Evolutionary conservation across 2,888 invertebrate genomes (phyloP), one percentile per base, ranked within the genome.

Genomic region (Herminia tarsipennalis): DNA sequence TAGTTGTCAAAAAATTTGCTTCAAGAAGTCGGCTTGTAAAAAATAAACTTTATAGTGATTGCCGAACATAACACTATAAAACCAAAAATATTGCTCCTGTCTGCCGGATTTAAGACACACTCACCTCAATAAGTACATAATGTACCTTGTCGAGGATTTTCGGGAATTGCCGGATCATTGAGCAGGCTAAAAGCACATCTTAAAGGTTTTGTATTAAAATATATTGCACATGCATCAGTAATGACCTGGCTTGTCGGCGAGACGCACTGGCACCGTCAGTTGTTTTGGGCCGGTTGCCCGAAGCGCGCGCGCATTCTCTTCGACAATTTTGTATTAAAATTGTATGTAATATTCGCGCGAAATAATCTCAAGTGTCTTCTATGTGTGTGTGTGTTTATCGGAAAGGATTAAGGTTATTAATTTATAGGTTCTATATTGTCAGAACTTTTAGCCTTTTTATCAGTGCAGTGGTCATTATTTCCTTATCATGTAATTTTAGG

Each of bases 201-300:
- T 55, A 57, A 57, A 59, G 57, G 45, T 32, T 17, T 5, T 56
- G 36, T 48, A 53, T 41, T 45, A 44, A 56, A 64, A 58, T 47
- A 41, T 46, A 29, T 41, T 48, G 56, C 65, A 67, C 57, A 62
- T 73, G 68, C 59, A 64, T 71, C 73, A 78, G 58, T 75, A 76
- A 73, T 84, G 86, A 84, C 83, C 84, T 76, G 73, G 66, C 77
- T 76, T 72, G 68, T 67, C 67, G 72, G 51, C 75, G 82, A 88
- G 88, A 88, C 88, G 73, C 49, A 61, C 68, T 72, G 87, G 85
- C 81, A 79, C 80, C 79, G 77, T 72, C 88, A 89, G 89, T 88
- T 84, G 86, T 88, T 88, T 86, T 86, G 86, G 81, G 79, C 78
- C 77, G 66, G 66, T 70, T 77, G 79, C 22, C 38, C 55, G 45